These are phyloP conservation scores for Drosophila novamexicana DNA, from an alignment of 1,140 invertebrate species.

Conservation along the genomic window DNA sequence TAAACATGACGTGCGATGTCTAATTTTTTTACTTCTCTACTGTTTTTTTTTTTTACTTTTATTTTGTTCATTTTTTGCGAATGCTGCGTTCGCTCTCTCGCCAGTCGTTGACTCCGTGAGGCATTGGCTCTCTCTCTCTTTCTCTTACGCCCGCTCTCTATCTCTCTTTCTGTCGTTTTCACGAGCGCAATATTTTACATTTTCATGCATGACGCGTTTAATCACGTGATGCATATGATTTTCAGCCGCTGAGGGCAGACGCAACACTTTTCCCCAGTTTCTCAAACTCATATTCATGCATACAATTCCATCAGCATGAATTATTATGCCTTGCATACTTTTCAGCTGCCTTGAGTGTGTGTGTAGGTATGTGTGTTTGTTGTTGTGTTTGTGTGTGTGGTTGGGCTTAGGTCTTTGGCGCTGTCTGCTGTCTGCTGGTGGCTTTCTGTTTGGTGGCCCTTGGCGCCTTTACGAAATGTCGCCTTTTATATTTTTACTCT, in stretches of 20 bases:
- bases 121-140: not conserved
- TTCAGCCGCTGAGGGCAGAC: slow-evolving; percentile 60
- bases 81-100: not conserved
- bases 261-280: slow-evolving; percentile 11
- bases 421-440: slow-evolving; percentile 64
- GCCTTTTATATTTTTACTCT: slow-evolving; percentile 69
- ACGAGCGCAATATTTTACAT: slow-evolving; percentile 71
- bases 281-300: slow-evolving; percentile 52
- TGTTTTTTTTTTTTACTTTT: slow-evolving; percentile 25
- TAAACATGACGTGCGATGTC: slow-evolving; percentile 75
- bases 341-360: slow-evolving; percentile 32
- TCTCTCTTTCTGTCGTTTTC: slow-evolving; percentile 18
- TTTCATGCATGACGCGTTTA: slow-evolving; percentile 84
- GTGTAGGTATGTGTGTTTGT: slow-evolving; percentile 10
- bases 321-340: slow-evolving; percentile 83
- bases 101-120: slow-evolving; percentile 32
- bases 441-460: slow-evolving; percentile 46
- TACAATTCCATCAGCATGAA: slow-evolving; percentile 83
- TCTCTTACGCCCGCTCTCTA: not conserved
- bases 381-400: slow-evolving; percentile 42
- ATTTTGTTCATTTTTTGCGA: slow-evolving; percentile 11
- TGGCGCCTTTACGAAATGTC: slow-evolving; percentile 67
- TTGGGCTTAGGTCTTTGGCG: slow-evolving; percentile 66
- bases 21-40: slow-evolving; percentile 60
- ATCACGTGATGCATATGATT: slow-evolving; percentile 84